Evolutionary conservation across 2,113 vertebrate genomes (phyloP), one percentile per base, ranked within the genome.

Genomic region (Cepphus grylle): DNA sequence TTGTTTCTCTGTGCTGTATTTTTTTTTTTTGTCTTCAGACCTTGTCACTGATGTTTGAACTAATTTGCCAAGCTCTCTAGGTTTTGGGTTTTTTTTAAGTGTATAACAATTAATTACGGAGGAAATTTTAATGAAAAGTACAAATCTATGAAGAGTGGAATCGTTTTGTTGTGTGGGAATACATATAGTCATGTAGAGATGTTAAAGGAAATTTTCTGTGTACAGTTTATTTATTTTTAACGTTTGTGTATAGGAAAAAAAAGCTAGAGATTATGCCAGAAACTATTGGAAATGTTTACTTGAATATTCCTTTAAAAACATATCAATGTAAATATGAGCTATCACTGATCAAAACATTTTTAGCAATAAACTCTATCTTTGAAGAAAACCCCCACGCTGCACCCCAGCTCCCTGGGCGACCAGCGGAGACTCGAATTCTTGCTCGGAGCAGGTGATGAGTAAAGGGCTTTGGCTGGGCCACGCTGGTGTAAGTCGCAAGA

Each of bases 211-310:
- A 82, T 93, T 94, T 97, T 98, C 98, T 98, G 97, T 99, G 98
- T 98, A 98, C 95, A 98, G 98, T 99, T 99, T 99, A 99, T 99
- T 99, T 99, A 99, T 99, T 99, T 98, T 94, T 98, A 98, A 98
- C 96, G 95, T 98, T 98, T 99, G 98, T 99, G 98, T 98, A 98
- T 99, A 99, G 98, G 97, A 97, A 90, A 96, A 98, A 98, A 98
- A 98, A 97, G 56, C 95, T 97, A 97, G 98, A 98, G 98, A 98
- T 98, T 99, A 98, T 99, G 98, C 98, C 98, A 98, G 98, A 98
- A 98, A 98, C 95, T 98, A 99, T 98, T 98, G 98, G 98, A 98
- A 98, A 99, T 98, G 98, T 99, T 98, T 99, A 99, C 99, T 99
- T 99, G 98, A 99, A 99, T 98, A 98, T 98, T 98, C 98, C 97